Conservation (phyloP, 2,113 vertebrate genomes). For the Osmerus mordax region DNA sequence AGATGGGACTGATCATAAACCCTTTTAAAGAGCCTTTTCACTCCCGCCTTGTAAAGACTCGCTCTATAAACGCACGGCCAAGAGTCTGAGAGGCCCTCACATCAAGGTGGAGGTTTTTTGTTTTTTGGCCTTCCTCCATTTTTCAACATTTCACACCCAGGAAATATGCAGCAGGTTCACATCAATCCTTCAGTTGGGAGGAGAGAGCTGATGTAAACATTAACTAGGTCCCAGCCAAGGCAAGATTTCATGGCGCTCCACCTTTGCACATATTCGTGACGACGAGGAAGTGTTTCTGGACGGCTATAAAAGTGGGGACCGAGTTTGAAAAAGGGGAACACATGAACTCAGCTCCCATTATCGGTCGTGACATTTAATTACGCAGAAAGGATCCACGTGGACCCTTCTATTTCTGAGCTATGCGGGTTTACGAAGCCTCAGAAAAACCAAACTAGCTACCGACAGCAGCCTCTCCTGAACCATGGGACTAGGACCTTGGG, state of each 20-base stretch:
- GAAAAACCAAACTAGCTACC: slow-evolving; percentile 5
- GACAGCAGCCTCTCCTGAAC: slow-evolving; percentile 8
- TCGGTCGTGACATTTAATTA: slow-evolving; percentile 43
- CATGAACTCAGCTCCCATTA: slow-evolving; percentile 27
- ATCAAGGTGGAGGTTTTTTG: slow-evolving; percentile 8
- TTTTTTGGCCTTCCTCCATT: not conserved
- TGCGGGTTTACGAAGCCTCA: not conserved
- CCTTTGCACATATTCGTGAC: slow-evolving; percentile 19
- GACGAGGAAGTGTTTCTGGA: slow-evolving; percentile 15
- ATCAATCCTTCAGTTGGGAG: slow-evolving; percentile 45
- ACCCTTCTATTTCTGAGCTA: slow-evolving; percentile 1
- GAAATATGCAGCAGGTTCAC: not conserved
- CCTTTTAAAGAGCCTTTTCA: slow-evolving; percentile 21
- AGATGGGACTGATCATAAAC: slow-evolving; percentile 21
- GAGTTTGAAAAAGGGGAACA: slow-evolving; percentile 15
- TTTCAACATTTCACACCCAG: slow-evolving; percentile 25
- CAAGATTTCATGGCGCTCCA: slow-evolving; percentile 30
- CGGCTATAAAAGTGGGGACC: not conserved
- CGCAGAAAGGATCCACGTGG: slow-evolving; percentile 42
- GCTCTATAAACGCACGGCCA: not conserved
- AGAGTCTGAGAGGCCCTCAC: slow-evolving; percentile 18
- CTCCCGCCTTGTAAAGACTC: not conserved
- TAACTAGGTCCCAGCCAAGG: slow-evolving; percentile 40
- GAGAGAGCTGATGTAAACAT: slow-evolving; percentile 42
- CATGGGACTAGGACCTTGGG: not conserved